phyloP scores from a whole-genome alignment of 2,797 vertebrate species.

The Oreortyx pictus region DNA sequence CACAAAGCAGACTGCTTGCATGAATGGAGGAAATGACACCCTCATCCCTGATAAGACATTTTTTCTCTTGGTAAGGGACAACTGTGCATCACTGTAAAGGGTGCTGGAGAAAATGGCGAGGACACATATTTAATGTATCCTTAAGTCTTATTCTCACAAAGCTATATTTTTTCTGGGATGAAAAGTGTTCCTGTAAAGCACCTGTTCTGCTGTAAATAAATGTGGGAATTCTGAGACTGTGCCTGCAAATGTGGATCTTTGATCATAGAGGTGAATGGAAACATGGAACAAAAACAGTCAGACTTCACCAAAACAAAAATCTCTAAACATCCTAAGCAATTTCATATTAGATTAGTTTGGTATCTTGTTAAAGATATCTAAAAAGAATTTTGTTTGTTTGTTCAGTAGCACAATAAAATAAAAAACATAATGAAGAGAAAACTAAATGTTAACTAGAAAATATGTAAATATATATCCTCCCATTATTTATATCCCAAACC shows the following conservation, averaged over 20 bases:
- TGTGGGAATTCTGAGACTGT: not conserved
- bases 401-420: not conserved
- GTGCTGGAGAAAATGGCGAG: not conserved
- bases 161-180: not conserved
- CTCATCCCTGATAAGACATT: not conserved
- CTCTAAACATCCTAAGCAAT: not conserved
- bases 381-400: not conserved
- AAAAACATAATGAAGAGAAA: not conserved
- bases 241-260: not conserved
- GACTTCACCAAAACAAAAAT: not conserved
- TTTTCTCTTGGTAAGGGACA: not conserved
- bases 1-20: not conserved
- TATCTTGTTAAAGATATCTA: not conserved
- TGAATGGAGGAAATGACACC: not conserved
- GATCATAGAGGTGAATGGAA: not conserved
- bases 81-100: not conserved
- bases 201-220: not conserved
- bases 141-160: not conserved
- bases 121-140: fast-evolving
- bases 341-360: not conserved
- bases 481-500: not conserved
- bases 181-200: not conserved
- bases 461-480: not conserved
- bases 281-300: not conserved
- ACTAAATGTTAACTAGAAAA: not conserved